Conservation (phyloP, 2,113 vertebrate species). For the Antennarius striatus region DNA sequence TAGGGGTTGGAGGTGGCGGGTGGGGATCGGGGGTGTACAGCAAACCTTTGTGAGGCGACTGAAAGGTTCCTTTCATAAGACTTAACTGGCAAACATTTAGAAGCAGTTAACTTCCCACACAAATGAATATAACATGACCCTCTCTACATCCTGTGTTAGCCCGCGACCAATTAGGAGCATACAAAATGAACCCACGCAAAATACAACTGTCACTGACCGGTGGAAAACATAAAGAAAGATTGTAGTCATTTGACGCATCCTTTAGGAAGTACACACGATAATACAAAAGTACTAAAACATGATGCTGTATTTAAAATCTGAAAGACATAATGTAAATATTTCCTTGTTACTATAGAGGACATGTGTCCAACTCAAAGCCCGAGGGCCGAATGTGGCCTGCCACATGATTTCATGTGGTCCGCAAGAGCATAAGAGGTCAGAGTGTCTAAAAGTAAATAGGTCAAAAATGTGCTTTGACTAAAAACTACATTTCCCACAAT, state of each 20-base stretch:
- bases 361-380: neutral
- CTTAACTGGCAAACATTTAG: constrained; percentile 66
- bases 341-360: neutral
- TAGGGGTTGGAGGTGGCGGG: constrained; percentile 7
- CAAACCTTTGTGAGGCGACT: constrained; percentile 64
- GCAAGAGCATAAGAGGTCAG: too few relatives aligned
- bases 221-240: neutral
- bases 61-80: constrained; percentile 73
- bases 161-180: constrained; percentile 19
- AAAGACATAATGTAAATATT: too few relatives aligned
- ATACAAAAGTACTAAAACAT: too few relatives aligned
- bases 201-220: neutral
- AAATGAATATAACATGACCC: constrained; percentile 70
- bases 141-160: constrained; percentile 35
- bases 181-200: neutral
- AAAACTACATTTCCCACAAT: too few relatives aligned
- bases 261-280: too few relatives aligned
- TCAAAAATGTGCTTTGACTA: too few relatives aligned
- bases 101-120: constrained; percentile 54
- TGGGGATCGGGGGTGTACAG: constrained; percentile 37
- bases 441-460: too few relatives aligned
- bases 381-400: too few relatives aligned
- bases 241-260: neutral
- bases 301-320: too few relatives aligned
- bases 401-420: too few relatives aligned